Evolutionary conservation across 2,888 invertebrate genomes (phyloP).

Genomic region (Volucella inanis): DNA sequence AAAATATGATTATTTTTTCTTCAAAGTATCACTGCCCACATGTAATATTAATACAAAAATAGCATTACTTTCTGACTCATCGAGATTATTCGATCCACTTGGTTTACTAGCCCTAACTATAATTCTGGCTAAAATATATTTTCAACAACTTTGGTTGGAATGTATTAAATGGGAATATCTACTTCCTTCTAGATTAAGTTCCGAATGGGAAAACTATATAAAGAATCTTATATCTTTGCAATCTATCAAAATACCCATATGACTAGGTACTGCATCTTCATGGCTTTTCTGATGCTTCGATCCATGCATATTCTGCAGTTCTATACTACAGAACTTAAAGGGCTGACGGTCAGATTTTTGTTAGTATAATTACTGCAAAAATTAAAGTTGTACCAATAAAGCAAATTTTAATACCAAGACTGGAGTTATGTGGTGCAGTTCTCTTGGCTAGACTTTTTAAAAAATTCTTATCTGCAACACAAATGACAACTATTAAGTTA

Average conservation of each 20-base stretch:
- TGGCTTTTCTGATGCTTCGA: neutral
- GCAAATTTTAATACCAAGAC: too few species aligned
- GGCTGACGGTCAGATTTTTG: too few species aligned
- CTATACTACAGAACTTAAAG: too few species aligned
- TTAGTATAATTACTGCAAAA: too few species aligned
- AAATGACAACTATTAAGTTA: neutral
- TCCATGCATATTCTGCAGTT: too few species aligned
- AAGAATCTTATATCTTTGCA: neutral
- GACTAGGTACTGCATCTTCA: neutral
- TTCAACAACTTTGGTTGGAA: neutral
- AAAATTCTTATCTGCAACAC: neutral
- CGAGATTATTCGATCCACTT: neutral
- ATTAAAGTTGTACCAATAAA: too few species aligned
- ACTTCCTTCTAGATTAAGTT: neutral
- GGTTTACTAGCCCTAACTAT: neutral
- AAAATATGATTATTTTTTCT: too few species aligned
- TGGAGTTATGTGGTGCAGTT: too few species aligned
- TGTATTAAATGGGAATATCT: neutral
- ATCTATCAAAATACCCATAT: constrained; percentile 32
- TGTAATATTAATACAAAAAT: too few species aligned
- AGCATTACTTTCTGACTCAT: neutral
- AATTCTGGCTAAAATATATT: neutral
- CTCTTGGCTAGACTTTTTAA: too few species aligned
- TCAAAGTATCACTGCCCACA: too few species aligned
- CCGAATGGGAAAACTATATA: neutral